Evolutionary conservation across 2,888 invertebrate species (phyloP).

Genomic region (Xestia c-nigrum): DNA sequence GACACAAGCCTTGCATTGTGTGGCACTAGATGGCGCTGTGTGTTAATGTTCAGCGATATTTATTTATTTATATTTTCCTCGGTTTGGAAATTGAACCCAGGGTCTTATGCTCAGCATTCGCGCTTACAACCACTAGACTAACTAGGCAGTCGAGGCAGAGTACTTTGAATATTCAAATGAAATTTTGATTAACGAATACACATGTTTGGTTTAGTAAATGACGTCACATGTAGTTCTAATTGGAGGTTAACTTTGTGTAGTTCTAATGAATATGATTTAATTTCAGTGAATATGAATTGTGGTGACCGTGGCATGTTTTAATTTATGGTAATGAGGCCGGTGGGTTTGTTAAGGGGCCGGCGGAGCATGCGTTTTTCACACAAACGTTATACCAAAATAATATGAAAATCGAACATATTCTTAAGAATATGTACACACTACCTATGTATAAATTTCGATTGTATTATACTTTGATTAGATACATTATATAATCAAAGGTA

Average conservation of each 20-base stretch:
- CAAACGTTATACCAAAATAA: no score
- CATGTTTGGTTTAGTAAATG: conserved; percentile 71
- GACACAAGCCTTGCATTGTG: no score
- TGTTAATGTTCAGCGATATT: no score
- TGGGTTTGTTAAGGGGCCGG: conserved; percentile 9
- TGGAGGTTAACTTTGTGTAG: conserved; percentile 74
- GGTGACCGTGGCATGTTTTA: conserved; percentile 22
- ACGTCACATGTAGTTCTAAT: conserved; percentile 71
- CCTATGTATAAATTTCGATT: no score
- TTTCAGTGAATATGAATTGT: conserved; percentile 37
- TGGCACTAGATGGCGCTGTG: no score
- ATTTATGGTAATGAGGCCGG: conserved; percentile 31
- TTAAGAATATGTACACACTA: no score
- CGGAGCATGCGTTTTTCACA: no score
- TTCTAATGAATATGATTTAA: conserved; percentile 65
- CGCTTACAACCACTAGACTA: neutral
- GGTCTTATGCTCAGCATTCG: neutral
- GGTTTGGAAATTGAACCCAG: neutral
- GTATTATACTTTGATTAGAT: no score
- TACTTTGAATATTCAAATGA: conserved; percentile 82
- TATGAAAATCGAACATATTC: no score
- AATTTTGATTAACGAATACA: conserved; percentile 77
- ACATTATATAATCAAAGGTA: no score
- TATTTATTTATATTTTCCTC: neutral
- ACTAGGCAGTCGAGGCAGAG: neutral